These are phyloP conservation scores for Eospalax fontanierii DNA, from an alignment of 2,797 vertebrate species.

Conservation along the genomic window DNA sequence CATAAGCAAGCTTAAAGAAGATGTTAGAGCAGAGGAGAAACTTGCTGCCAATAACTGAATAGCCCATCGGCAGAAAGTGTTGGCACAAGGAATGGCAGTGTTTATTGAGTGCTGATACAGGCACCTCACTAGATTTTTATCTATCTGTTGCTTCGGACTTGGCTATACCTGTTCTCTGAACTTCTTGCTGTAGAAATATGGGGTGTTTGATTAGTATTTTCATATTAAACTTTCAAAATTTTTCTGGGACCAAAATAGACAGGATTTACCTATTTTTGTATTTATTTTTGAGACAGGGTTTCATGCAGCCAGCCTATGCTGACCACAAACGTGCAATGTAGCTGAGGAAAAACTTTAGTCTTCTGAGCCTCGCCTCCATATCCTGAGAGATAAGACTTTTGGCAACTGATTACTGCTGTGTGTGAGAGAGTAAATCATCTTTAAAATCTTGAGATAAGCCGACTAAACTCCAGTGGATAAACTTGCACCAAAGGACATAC, in stretches of 20 bases:
- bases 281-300: background rate
- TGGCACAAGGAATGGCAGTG: background rate
- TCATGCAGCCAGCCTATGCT: background rate
- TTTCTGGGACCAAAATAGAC: background rate
- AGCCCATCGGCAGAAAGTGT: background rate
- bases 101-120: background rate
- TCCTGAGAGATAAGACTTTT: background rate
- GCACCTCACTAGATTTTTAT: background rate
- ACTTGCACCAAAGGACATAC: too few species aligned
- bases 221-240: conserved; percentile 19
- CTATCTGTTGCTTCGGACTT: background rate
- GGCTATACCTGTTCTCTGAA: background rate
- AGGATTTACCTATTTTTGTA: background rate
- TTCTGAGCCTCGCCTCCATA: background rate
- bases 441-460: too few species aligned
- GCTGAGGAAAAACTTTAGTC: background rate
- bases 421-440: too few species aligned
- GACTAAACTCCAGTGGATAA: too few species aligned
- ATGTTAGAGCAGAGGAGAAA: background rate
- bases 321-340: background rate
- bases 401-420: too few species aligned
- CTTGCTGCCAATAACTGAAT: background rate
- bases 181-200: background rate
- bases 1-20: background rate
- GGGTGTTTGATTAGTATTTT: conserved; percentile 24